Percentiles rank a stretch among this genome's conserved stretches.
These are phyloP conservation scores for Nomada goodeniana DNA, from an alignment of 2,888 invertebrate genomes.

Conservation along the genomic window DNA sequence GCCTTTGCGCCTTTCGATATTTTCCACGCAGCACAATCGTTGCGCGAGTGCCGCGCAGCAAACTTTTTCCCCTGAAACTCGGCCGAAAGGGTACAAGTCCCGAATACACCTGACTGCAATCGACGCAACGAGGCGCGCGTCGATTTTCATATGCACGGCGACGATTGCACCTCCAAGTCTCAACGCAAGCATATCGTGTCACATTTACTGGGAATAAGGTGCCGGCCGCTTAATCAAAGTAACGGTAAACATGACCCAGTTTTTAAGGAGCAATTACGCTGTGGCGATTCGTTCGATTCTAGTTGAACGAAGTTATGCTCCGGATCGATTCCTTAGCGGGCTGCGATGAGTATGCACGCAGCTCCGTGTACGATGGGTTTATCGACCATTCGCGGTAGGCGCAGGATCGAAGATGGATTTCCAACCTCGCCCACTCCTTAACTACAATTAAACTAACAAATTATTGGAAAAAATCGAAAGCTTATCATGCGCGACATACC, in stretches of 20 bases:
- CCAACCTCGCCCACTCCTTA: not conserved
- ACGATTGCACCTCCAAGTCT: conserved; percentile 48
- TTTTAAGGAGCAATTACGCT: conserved; percentile 54
- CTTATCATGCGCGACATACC: not conserved
- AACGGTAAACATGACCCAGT: conserved; percentile 70
- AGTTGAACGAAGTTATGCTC: not conserved
- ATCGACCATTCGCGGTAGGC: not conserved
- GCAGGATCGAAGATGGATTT: not conserved
- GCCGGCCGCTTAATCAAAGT: conserved; percentile 71
- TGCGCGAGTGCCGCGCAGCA: not conserved
- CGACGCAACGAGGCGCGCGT: not conserved
- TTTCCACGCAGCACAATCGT: not conserved
- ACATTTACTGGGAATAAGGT: conserved; percentile 66
- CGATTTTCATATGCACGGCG: conserved; percentile 17
- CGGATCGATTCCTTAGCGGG: conserved; percentile 12
- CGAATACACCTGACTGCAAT: too few species aligned
- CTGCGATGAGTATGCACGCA: not conserved
- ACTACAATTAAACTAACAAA: too few species aligned
- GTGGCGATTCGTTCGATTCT: not conserved
- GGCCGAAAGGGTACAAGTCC: not conserved
- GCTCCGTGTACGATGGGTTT: not conserved
- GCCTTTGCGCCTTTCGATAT: not conserved
- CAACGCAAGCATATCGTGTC: conserved; percentile 34
- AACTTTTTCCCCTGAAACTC: not conserved
- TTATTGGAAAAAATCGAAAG: too few species aligned